Conservation (phyloP, 2,888 invertebrate genomes). For the Halictus quadricinctus region DNA sequence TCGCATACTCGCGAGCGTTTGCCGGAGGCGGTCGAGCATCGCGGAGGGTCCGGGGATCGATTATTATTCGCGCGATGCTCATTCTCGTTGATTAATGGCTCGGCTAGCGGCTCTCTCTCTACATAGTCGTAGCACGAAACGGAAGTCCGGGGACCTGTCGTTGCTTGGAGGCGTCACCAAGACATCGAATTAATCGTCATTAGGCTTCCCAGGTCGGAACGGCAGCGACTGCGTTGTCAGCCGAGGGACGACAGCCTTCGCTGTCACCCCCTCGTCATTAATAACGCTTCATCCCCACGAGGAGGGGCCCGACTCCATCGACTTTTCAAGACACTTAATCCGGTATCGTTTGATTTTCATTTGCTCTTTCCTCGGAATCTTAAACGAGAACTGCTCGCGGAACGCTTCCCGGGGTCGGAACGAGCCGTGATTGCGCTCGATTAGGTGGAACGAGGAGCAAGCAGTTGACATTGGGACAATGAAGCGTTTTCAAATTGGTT, state of each 20-base stretch:
- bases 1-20: neutral
- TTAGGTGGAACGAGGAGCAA: neutral
- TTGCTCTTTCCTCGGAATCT: slow-evolving; percentile 23
- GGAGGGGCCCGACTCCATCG: slow-evolving; percentile 33
- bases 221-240: slow-evolving; percentile 52
- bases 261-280: slow-evolving; percentile 69
- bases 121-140: slow-evolving; percentile 20
- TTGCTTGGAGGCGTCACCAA: slow-evolving; percentile 47
- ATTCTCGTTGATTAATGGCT: slow-evolving; percentile 62
- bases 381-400: neutral
- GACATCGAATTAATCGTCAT: slow-evolving; percentile 73
- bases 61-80: slow-evolving; percentile 55
- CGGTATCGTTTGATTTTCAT: slow-evolving; percentile 41
- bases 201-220: slow-evolving; percentile 58
- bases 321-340: slow-evolving; percentile 39
- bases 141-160: slow-evolving; percentile 54
- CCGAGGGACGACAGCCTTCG: slow-evolving; percentile 26
- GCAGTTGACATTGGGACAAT: neutral
- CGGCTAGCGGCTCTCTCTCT: slow-evolving; percentile 6
- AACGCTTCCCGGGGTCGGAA: neutral
- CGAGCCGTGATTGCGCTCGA: slow-evolving; percentile 26
- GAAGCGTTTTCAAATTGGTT: slow-evolving; percentile 3
- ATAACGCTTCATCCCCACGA: slow-evolving; percentile 55
- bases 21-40: slow-evolving; percentile 5
- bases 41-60: slow-evolving; percentile 37